Percentiles rank a stretch among this genome's conserved stretches.
Conservation (phyloP, 64 coral and sea anemone genomes). For the Actinia equina region DNA sequence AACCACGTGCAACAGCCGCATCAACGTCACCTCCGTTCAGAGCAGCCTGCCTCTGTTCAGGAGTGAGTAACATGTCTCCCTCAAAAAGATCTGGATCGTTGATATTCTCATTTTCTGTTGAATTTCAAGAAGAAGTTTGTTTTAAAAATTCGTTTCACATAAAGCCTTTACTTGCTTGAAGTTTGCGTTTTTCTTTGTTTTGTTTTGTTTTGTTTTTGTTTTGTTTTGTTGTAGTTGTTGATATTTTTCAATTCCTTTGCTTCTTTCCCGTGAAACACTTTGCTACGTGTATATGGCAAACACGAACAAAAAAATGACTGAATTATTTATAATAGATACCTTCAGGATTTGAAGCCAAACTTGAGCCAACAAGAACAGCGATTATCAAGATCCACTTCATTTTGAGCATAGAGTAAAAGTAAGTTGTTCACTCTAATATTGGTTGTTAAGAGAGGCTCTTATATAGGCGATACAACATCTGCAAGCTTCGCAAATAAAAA, state of each 20-base stretch:
- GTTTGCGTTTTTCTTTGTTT: neutral
- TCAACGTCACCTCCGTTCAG: conserved; percentile 22
- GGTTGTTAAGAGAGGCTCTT: neutral
- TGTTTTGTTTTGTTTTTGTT: neutral
- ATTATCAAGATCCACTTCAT: neutral
- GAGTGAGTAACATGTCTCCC: conserved; percentile 26
- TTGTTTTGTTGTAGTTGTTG: neutral
- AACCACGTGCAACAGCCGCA: neutral
- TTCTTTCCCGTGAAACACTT: too few relatives aligned
- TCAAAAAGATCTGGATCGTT: conserved; percentile 32
- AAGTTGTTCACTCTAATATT: neutral
- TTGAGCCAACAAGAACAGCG: neutral
- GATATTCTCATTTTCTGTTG: neutral
- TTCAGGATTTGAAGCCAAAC: neutral
- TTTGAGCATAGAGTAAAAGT: neutral
- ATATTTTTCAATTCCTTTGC: too few relatives aligned
- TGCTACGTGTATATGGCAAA: too few relatives aligned
- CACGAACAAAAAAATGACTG: too few relatives aligned
- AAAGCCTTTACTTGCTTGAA: neutral
- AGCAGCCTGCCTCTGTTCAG: conserved; percentile 17
- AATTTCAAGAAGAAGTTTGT: neutral
- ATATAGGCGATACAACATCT: neutral
- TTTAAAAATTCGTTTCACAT: neutral
- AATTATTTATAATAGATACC: neutral
- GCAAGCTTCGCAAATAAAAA: neutral